Base-by-base conservation (phyloP, 2,888 invertebrate species). In the Tachina lurida region DNA sequence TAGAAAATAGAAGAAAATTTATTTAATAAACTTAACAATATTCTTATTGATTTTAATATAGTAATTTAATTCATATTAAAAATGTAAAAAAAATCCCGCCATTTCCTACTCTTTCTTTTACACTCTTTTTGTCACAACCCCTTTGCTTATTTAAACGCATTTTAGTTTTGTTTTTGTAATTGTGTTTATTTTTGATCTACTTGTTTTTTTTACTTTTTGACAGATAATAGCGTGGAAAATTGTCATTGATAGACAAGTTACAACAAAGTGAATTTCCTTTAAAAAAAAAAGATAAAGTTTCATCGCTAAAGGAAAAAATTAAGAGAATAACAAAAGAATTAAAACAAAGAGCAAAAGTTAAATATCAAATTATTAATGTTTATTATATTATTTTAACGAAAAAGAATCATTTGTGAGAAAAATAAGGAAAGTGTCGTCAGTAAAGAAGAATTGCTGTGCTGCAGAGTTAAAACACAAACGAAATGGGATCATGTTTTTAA, bases 31-130 rank as follows among this genome's bases (percentile, higher is more conserved):
- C 7, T 31, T 7, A 31, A 31, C 31, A 31, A 31, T 31, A 31
- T 31, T 31, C 17, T 43, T 58, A 49, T 41, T 41, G 10, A 39
- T 58, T 9, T 13, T 43, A 15, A 17, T n/a, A 56, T 15, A 3
- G 4, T 13, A 3, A 17, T n/a, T 10, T 41, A 43, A 54, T n/a
- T n/a, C n/a, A n/a, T n/a, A n/a, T n/a, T 0, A 17, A 75, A 63
- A 43, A 43, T 62, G n/a, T 0, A 22, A 71, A 22, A 47, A 63
- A 68, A n/a, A n/a, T n/a, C 62, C 88, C 90, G 90, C 89, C 89
- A 89, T 89, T 89, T 90, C 88, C 87, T 88, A 41, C 13, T 70
- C 58, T 65, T 58, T 81, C 31, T 54, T 73, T 60, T 47, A 76
- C 76, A 70, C 76, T 86, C 62, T 67, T 65, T 39, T 56, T 70